Evolutionary conservation across 2,888 invertebrate species (phyloP).

Genomic region (Muschampia plurimacula): DNA sequence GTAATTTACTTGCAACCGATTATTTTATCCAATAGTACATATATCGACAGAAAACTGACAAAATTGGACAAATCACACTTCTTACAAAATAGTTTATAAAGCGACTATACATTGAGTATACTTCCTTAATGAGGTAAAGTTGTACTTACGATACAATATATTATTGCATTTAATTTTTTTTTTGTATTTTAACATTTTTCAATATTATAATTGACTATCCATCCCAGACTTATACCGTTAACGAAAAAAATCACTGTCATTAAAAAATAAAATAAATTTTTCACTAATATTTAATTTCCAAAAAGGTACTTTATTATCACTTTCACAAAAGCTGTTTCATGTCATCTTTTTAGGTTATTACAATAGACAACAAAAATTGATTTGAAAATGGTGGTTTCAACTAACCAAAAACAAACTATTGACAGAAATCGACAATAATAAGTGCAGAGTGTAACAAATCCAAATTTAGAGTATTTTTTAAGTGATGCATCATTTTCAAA

Average conservation of each 20-base stretch:
- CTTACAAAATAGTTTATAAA: neutral
- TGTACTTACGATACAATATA: constrained; percentile 18
- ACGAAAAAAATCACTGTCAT: neutral
- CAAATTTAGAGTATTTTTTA: too few species aligned
- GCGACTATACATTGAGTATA: constrained; percentile 9
- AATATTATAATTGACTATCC: constrained; percentile 30
- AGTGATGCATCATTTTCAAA: too few species aligned
- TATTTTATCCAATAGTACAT: neutral
- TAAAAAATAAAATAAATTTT: neutral
- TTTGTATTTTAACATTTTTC: neutral
- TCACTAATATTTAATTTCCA: neutral
- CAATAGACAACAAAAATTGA: constrained; percentile 4
- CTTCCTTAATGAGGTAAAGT: constrained; percentile 21
- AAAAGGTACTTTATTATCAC: constrained; percentile 19
- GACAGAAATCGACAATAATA: too few species aligned
- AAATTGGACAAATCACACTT: neutral
- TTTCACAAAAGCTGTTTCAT: neutral
- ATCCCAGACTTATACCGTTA: constrained; percentile 28
- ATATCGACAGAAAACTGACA: neutral
- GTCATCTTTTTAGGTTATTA: neutral
- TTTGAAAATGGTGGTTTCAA: constrained; percentile 12
- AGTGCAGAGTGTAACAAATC: too few species aligned
- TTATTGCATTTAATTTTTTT: neutral
- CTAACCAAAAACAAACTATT: too few species aligned
- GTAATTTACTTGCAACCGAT: neutral